Percentiles rank a stretch among this genome's conserved stretches.
These are phyloP conservation scores for Drosophila aldrichi DNA, from an alignment of 2,888 invertebrate genomes.

Conservation along the genomic window DNA sequence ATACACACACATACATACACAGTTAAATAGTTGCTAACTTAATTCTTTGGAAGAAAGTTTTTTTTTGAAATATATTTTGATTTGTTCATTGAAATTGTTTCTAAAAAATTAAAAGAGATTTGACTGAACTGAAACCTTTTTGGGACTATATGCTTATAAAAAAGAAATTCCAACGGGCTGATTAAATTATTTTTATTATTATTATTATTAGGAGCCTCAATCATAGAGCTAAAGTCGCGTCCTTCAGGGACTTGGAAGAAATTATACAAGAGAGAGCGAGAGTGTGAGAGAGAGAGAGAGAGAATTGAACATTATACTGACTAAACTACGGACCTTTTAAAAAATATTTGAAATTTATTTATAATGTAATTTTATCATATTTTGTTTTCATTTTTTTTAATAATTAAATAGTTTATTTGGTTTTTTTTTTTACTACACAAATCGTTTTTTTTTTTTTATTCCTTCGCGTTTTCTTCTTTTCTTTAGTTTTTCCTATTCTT, in stretches of 20 bases:
- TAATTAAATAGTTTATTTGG: slow-evolving; percentile 33
- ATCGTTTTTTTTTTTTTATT: slow-evolving; percentile 7
- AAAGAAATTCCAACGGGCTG: slow-evolving; percentile 35
- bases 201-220: slow-evolving; percentile 7
- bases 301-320: slow-evolving; percentile 44
- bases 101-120: not conserved
- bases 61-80: slow-evolving; percentile 65
- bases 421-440: slow-evolving; percentile 41
- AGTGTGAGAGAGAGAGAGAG: not conserved
- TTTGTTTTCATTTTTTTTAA: slow-evolving; percentile 3
- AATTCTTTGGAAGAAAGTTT: slow-evolving; percentile 74
- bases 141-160: slow-evolving; percentile 40
- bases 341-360: slow-evolving; percentile 56
- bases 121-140: slow-evolving; percentile 66
- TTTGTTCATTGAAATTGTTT: slow-evolving; percentile 43
- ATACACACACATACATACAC: slow-evolving; percentile 66
- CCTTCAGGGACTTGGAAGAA: slow-evolving; percentile 40
- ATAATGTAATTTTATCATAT: slow-evolving; percentile 21
- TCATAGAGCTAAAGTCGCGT: slow-evolving; percentile 3
- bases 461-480: not conserved
- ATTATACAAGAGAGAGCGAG: slow-evolving; percentile 28
- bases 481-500: slow-evolving; percentile 12
- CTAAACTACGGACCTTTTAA: slow-evolving; percentile 75
- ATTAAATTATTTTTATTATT: slow-evolving; percentile 3
- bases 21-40: slow-evolving; percentile 72